A percentile compares a stretch with the other conserved stretches of the same genome.
phyloP scores from a whole-genome alignment of 2,113 vertebrate species.

The Paedocypris sp. region DNA sequence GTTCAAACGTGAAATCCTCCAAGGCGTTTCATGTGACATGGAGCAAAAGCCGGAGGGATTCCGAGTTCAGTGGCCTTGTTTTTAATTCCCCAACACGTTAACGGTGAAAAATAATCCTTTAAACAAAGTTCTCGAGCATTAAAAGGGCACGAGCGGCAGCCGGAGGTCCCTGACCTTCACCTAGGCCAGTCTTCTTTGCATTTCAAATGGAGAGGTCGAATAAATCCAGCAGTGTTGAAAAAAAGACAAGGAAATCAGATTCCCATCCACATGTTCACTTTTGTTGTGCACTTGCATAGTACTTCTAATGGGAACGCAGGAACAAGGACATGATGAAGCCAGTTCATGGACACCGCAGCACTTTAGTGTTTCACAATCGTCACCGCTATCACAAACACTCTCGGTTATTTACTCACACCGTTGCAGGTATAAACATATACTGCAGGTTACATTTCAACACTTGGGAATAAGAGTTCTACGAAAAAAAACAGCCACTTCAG shows the following conservation, averaged over 20 bases:
- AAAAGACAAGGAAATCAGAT: conserved; percentile 13
- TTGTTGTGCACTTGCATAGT: conserved; percentile 72
- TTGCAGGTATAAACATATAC: conserved; percentile 52
- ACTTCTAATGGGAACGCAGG: conserved; percentile 56
- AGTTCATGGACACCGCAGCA: conserved; percentile 16
- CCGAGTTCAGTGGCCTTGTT: not conserved
- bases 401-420: conserved; percentile 40
- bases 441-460: conserved; percentile 56
- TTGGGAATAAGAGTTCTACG: conserved; percentile 38
- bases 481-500: conserved; percentile 8
- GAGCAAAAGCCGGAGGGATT: not conserved
- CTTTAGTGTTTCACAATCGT: not conserved
- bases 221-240: conserved; percentile 22
- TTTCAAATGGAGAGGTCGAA: conserved; percentile 18
- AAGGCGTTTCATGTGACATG: conserved; percentile 16
- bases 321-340: conserved; percentile 25
- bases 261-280: conserved; percentile 54
- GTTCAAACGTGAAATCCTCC: not conserved
- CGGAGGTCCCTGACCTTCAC: conserved; percentile 3
- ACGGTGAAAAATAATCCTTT: not conserved
- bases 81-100: not conserved
- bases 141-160: not conserved
- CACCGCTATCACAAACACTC: not conserved
- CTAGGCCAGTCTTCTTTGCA: conserved; percentile 13
- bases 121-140: not conserved